Percentiles rank a stretch among this genome's conserved stretches.
These are phyloP conservation scores for Rhineura floridana DNA, from an alignment of 2,113 vertebrate genomes.

Conservation along the genomic window DNA sequence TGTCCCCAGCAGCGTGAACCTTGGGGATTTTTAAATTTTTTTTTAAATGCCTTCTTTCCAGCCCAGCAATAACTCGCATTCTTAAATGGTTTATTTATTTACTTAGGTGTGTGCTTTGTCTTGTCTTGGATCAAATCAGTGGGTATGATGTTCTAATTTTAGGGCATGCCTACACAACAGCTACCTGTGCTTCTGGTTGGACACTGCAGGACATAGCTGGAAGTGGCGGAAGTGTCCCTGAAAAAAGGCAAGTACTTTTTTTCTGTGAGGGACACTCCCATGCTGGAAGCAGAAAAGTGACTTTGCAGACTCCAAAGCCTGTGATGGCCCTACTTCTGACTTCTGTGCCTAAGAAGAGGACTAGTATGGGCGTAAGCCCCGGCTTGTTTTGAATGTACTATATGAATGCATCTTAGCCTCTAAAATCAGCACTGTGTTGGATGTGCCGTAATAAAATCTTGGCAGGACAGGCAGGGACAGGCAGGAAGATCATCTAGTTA, in stretches of 20 bases:
- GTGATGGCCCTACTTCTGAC: not conserved
- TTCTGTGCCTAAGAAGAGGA: not conserved
- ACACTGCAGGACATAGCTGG: not conserved
- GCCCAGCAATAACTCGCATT: not conserved
- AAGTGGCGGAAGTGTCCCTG: not conserved
- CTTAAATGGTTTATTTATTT: not conserved
- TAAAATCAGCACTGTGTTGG: not conserved
- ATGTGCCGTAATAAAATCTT: not conserved
- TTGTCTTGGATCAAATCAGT: no score
- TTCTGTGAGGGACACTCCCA: not conserved
- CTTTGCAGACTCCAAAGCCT: not conserved
- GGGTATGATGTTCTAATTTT: not conserved
- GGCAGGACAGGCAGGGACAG: not conserved
- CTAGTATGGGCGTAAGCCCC: not conserved
- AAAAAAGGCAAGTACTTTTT: not conserved
- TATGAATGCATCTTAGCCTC: not conserved
- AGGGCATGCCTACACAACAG: not conserved
- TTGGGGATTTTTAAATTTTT: not conserved
- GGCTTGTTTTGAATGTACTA: not conserved
- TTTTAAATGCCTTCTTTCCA: not conserved
- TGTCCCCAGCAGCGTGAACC: not conserved
- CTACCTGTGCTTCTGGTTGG: not conserved
- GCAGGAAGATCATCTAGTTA: not conserved
- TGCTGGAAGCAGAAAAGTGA: not conserved
- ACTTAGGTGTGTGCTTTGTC: not conserved